Base-by-base conservation (phyloP, 2,113 vertebrate species). In the Elgaria multicarinata region DNA sequence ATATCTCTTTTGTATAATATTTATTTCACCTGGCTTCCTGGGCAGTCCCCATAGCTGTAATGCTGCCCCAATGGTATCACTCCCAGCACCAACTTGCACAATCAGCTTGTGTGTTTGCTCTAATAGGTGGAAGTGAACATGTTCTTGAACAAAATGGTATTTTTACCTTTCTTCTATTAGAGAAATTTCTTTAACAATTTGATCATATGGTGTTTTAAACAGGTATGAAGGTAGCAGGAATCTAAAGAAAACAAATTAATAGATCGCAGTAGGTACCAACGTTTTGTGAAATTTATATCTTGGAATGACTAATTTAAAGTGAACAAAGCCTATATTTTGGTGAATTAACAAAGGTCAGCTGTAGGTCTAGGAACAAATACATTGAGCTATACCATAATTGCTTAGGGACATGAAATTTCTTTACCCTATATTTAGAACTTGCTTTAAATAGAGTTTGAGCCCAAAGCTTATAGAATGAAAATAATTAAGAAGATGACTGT, bases 351-450 rank as follows among this genome's bases (percentile, higher is more conserved):
- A 90, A 69, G 89, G 89, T 77, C 86, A 91, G 89, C 82, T 91
- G 71, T 83, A 79, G 36, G 50, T 94, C 89, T 88, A 83, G 92
- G 77, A 92, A 93, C 90, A 92, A 92, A 67, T 89, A 92, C 82
- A 76, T 85, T 93, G 87, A 95, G 77, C 93, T 93, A 93, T 93
- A 88, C 46, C 18, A 4, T 89, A 93, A 87, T 91, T 95, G 87
- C 92, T 94, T 86, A 93, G 89, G 92, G 91, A 90, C 89, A 91
- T 93, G 90, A 91, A 84, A 91, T 86, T 93, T 95, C 93, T 91
- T 74, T 88, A 83, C 78, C 42, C 18, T 95, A 90, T 87, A 86
- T 95, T 94, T 93, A 94, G 84, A 85, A 28, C 1, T 84, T 62
- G 93, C 92, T 93, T 92, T 67, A 6, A 91, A 89, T 53, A 90